Evolutionary conservation across 2,888 invertebrate species (phyloP).

Genomic region (Tanypteryx hageni): DNA sequence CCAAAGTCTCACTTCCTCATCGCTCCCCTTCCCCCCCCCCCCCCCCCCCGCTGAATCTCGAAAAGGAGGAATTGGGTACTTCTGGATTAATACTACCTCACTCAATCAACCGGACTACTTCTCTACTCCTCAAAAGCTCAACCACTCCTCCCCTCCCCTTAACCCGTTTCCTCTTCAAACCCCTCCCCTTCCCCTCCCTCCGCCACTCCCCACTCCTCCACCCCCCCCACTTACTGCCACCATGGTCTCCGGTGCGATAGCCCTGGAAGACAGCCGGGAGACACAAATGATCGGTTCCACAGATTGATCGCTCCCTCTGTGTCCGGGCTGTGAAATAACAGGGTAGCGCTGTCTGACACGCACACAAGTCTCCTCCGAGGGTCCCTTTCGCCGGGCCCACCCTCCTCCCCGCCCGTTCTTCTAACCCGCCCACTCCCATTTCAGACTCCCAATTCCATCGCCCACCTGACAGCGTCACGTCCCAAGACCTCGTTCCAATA

Average conservation of each 20-base stretch:
- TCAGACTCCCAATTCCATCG: not conserved
- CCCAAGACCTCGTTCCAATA: not conserved
- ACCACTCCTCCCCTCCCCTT: not conserved
- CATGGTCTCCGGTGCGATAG: not conserved
- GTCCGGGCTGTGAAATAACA: conserved; percentile 36
- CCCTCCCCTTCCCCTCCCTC: not conserved
- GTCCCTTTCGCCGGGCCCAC: too few species aligned
- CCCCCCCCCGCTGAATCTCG: not conserved
- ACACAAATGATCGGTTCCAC: conserved; percentile 31
- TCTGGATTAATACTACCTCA: not conserved
- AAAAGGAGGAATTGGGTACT: not conserved
- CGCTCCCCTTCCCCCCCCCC: not conserved
- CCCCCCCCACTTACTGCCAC: not conserved
- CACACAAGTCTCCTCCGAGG: not conserved
- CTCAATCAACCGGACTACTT: not conserved
- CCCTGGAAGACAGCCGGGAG: not conserved
- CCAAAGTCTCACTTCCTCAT: not conserved
- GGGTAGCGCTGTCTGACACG: conserved; percentile 48
- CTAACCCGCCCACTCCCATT: not conserved
- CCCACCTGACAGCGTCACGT: not conserved
- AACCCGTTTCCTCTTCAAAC: not conserved
- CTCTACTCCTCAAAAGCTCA: not conserved
- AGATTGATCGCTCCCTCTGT: conserved; percentile 2
- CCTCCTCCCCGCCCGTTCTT: not conserved
- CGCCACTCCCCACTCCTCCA: not conserved